Evolutionary conservation across 2,113 vertebrate genomes (phyloP), one percentile per base, ranked within the genome.

Genomic region (Grallaria varia): DNA sequence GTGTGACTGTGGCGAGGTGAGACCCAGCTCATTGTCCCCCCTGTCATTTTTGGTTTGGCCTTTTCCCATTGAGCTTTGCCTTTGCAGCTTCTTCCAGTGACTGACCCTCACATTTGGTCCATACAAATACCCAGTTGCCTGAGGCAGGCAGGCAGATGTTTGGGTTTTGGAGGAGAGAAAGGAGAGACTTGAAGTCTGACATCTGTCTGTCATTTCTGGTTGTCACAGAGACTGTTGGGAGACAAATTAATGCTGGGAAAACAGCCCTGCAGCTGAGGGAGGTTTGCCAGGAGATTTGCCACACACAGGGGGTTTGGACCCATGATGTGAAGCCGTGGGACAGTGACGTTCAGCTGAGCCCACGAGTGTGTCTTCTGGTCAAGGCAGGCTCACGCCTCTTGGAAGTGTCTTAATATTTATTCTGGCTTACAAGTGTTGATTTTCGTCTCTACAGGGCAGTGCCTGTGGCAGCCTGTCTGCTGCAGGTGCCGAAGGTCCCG

Each of bases 261-360:
- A 56, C 20, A 52, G 73, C 21, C 56, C 17, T 15, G 69, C 56
- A 58, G 72, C 8, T 12, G 69, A n/a, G 17, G 18, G 39, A 55
- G 66, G 10, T 68, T 90, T 76, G 63, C 64, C 64, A 4, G 42
- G 42, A 66, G 69, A 11, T 74, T 80, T 92, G 63, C 68, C 2
- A 1, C 50, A 53, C 72, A 8, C 1, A 9, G 7, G 17, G 37
- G 35, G 10, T 39, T 15, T 40, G 37, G 37, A 27, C 10, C 10
- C 1, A 0, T 5, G 6, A 9, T 0, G 1, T n/a, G 49, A 25
- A 67, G 72, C 45, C 58, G 13, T 1, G 0, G 12, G 68, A 10
- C 79, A 78, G 42, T 5, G 47, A 55, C 27, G 2, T 45, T 84
- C 24, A 15, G 40, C 11, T 40, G 30, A n/a, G 50, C 27, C 25